A percentile compares a stretch with the other conserved stretches of the same genome.
Evolutionary conservation across 1,140 invertebrate species (phyloP).

Genomic region (Bombus sibiricus): DNA sequence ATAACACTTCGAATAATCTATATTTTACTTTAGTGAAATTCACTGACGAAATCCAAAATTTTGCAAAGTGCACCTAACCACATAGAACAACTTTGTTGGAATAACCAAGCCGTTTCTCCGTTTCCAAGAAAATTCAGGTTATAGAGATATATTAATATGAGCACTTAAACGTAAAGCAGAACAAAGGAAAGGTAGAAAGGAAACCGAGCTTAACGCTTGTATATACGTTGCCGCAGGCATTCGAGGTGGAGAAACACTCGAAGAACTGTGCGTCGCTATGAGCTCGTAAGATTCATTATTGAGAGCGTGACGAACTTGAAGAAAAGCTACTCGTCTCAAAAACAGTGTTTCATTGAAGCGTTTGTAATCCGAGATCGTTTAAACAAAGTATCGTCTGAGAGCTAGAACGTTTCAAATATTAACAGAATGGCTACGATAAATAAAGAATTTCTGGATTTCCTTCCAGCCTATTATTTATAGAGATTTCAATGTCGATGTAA

Average conservation of each 20-base stretch:
- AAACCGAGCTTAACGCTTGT: background rate
- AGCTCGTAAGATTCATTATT: background rate
- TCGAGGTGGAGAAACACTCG: conserved; percentile 10
- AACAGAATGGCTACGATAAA: background rate
- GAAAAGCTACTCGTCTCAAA: background rate
- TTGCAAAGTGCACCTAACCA: no score
- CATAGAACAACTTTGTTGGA: background rate
- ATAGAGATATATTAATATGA: no score
- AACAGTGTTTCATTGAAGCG: background rate
- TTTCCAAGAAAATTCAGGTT: background rate
- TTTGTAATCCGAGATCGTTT: background rate
- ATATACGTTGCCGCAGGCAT: background rate
- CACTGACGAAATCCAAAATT: background rate
- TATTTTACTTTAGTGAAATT: background rate
- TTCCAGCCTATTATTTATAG: background rate
- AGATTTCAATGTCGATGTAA: background rate
- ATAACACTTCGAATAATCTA: background rate
- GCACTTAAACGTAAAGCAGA: background rate
- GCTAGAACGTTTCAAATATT: background rate
- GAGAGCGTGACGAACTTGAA: background rate
- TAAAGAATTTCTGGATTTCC: background rate
- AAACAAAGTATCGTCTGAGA: background rate
- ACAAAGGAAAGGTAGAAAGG: background rate
- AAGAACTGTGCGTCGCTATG: background rate
- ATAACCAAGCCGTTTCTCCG: background rate